These are phyloP conservation scores for Trichacis sp. DNA, from an alignment of 2,888 invertebrate species.

Conservation along the genomic window DNA sequence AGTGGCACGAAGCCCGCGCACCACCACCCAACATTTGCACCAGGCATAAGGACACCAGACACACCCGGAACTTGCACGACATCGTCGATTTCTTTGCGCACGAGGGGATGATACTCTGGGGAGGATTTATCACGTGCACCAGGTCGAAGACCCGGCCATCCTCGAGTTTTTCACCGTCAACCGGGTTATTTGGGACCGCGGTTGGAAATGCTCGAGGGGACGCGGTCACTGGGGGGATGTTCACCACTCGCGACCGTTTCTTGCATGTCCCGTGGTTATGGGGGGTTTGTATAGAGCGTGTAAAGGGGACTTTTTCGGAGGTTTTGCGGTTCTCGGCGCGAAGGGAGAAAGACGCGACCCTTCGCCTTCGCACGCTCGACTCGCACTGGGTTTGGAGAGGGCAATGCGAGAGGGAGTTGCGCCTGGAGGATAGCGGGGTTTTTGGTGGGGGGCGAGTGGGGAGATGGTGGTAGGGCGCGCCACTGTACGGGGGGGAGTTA, in stretches of 20 bases:
- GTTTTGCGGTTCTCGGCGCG: too few relatives aligned
- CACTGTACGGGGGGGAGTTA: too few relatives aligned
- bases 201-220: too few relatives aligned
- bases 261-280: too few relatives aligned
- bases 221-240: too few relatives aligned
- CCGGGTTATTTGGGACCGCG: too few relatives aligned
- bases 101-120: too few relatives aligned
- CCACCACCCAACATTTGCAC: constrained; percentile 57
- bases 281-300: too few relatives aligned
- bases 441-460: background rate
- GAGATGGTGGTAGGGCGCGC: constrained; percentile 25
- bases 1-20: constrained; percentile 70
- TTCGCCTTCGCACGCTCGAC: constrained; percentile 43
- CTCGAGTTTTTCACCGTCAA: constrained; percentile 17
- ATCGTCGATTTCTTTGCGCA: too few relatives aligned
- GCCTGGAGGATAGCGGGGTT: constrained; percentile 34
- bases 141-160: constrained; percentile 48
- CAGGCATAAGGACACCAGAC: constrained; percentile 35
- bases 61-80: constrained; percentile 25
- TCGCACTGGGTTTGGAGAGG: constrained; percentile 43
- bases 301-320: too few relatives aligned
- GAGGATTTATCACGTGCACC: constrained; percentile 56
- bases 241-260: too few relatives aligned
- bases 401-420: constrained; percentile 29
- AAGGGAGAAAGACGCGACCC: too few relatives aligned